phyloP scores from a whole-genome alignment of 2,888 invertebrate genomes.

The Junonia oenone region DNA sequence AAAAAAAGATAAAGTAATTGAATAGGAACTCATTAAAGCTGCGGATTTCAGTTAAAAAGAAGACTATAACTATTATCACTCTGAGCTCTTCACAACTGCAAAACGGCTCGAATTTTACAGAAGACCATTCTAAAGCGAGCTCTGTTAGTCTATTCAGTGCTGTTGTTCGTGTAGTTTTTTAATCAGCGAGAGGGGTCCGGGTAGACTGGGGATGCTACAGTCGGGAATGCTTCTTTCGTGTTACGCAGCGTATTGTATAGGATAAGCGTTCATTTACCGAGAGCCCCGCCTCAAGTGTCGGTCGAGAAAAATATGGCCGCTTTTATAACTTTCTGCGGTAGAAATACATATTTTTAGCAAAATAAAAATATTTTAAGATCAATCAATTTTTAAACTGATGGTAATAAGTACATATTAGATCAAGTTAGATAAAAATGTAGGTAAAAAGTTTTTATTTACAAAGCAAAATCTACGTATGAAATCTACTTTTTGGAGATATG shows the following conservation, averaged over 20 bases:
- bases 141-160: slow-evolving; percentile 9
- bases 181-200: slow-evolving; percentile 21
- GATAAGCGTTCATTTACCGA: slow-evolving; percentile 28
- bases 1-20: slow-evolving; percentile 2
- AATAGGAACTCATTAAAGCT: slow-evolving; percentile 14
- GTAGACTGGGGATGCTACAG: slow-evolving; percentile 16
- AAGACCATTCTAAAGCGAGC: slow-evolving; percentile 16
- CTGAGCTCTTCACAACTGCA: slow-evolving; percentile 20
- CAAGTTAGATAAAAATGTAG: too few species aligned
- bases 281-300: slow-evolving; percentile 28
- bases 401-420: too few species aligned
- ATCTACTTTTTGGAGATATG: too few species aligned
- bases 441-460: too few species aligned
- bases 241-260: slow-evolving; percentile 26
- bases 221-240: slow-evolving; percentile 25
- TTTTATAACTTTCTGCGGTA: slow-evolving; percentile 6
- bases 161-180: slow-evolving; percentile 19
- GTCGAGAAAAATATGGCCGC: slow-evolving; percentile 14
- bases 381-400: too few species aligned
- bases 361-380: background rate
- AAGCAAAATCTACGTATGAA: too few species aligned
- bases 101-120: slow-evolving; percentile 17
- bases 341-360: background rate
- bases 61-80: slow-evolving; percentile 22
- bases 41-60: slow-evolving; percentile 13